phyloP scores from a whole-genome alignment of 2,888 invertebrate genomes.

The Melangyna quadrimaculata region DNA sequence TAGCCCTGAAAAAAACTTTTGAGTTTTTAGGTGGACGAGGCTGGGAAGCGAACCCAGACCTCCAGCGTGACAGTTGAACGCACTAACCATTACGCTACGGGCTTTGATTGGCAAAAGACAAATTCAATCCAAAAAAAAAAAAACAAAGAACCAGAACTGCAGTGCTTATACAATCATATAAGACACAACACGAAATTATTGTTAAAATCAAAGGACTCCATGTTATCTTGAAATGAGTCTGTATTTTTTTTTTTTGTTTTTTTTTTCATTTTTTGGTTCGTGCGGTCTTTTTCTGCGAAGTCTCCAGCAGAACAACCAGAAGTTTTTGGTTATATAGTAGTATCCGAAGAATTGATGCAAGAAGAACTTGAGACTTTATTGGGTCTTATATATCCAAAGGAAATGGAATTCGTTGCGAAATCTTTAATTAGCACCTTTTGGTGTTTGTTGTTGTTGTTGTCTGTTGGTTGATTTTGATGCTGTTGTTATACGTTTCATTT shows the following conservation, averaged over 20 bases:
- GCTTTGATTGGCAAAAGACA: too few species aligned
- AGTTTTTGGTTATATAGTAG: neutral
- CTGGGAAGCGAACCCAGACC: too few species aligned
- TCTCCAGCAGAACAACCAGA: neutral
- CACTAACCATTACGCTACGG: too few species aligned
- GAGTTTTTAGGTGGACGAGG: too few species aligned
- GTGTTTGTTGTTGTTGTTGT: neutral
- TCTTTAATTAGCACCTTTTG: slow-evolving; percentile 71
- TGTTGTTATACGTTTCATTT: slow-evolving; percentile 12
- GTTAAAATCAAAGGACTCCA: slow-evolving; percentile 61
- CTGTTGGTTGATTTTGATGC: neutral
- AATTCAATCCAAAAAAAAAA: too few species aligned
- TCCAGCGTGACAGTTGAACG: too few species aligned
- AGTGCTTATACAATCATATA: too few species aligned
- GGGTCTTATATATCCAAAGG: slow-evolving; percentile 19
- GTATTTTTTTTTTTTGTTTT: neutral
- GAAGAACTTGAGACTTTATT: slow-evolving; percentile 60
- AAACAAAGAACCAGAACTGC: too few species aligned
- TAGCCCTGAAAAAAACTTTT: too few species aligned
- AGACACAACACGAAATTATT: slow-evolving; percentile 65
- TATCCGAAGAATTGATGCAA: slow-evolving; percentile 8
- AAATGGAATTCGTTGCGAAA: slow-evolving; percentile 67
- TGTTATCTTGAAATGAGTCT: slow-evolving; percentile 52
- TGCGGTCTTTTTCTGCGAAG: neutral
- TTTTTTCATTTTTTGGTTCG: neutral